These are phyloP conservation scores for Bombus sylvicola DNA, from an alignment of 1,140 invertebrate species.

Conservation along the genomic window DNA sequence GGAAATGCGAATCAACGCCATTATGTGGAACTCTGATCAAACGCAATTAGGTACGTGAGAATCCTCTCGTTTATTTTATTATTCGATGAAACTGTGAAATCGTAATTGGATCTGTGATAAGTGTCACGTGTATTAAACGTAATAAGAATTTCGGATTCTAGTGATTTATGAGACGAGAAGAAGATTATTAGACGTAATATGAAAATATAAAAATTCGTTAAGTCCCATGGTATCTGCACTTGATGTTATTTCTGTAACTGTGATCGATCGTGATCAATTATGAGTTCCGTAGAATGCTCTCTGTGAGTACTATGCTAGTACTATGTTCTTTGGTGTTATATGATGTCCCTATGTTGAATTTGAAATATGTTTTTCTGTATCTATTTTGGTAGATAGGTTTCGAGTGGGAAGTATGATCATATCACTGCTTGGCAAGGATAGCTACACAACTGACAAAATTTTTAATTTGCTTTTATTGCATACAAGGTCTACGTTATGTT, in stretches of 20 bases:
- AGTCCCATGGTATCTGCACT: neutral
- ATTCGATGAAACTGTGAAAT: neutral
- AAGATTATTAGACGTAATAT: neutral
- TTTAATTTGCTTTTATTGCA: too few species aligned
- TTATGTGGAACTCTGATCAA: constrained; percentile 70
- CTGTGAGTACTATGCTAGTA: neutral
- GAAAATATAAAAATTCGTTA: neutral
- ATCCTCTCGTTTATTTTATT: neutral
- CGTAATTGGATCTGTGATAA: neutral
- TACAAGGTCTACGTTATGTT: too few species aligned
- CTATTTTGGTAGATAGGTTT: neutral
- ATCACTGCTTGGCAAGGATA: too few species aligned
- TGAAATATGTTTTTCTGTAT: neutral
- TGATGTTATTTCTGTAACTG: neutral
- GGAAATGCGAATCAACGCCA: constrained; percentile 27
- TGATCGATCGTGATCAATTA: neutral
- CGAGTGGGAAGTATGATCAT: too few species aligned
- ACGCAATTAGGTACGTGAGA: constrained; percentile 64
- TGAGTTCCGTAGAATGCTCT: neutral
- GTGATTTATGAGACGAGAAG: neutral
- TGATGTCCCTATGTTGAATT: neutral
- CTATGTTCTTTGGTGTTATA: too few species aligned
- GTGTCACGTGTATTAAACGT: neutral
- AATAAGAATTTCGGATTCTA: neutral
- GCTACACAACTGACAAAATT: too few species aligned